Evolutionary conservation across 2,797 vertebrate species (phyloP).

Genomic region (Okamejei kenojei): DNA sequence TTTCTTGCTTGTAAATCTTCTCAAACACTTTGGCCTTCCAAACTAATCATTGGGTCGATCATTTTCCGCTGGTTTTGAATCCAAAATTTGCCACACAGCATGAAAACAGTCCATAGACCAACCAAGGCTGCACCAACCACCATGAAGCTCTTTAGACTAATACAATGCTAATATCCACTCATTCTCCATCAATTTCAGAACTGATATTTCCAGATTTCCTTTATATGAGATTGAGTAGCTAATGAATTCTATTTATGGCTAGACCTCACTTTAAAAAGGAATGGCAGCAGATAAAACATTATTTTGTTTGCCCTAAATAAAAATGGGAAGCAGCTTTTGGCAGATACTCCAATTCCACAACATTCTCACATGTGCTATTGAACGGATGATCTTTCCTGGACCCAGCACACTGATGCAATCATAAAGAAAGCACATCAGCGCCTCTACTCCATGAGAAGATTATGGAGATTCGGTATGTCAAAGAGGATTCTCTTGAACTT

Average conservation of each 20-base stretch:
- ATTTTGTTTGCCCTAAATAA: not conserved
- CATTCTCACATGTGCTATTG: not conserved
- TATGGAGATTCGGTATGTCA: too few relatives aligned
- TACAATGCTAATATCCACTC: too few relatives aligned
- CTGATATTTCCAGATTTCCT: not conserved
- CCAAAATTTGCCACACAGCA: not conserved
- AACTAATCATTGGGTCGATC: not conserved
- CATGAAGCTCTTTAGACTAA: too few relatives aligned
- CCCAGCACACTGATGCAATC: too few relatives aligned
- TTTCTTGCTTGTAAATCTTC: not conserved
- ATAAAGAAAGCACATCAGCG: too few relatives aligned
- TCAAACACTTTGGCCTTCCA: not conserved
- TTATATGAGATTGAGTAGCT: not conserved
- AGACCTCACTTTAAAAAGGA: not conserved
- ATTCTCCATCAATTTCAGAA: too few relatives aligned
- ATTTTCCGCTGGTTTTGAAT: not conserved
- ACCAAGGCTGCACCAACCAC: too few relatives aligned
- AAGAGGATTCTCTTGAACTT: too few relatives aligned
- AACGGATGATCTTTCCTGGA: not conserved
- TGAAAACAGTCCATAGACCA: too few relatives aligned
- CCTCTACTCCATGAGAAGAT: too few relatives aligned
- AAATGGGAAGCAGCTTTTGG: not conserved
- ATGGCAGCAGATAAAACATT: slow-evolving; percentile 4
- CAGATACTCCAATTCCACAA: not conserved
- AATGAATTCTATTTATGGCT: not conserved